A percentile compares a stretch with the other conserved stretches of the same genome.
Evolutionary conservation across 2,888 invertebrate species (phyloP).

Genomic region (Drosophila paucipuncta): DNA sequence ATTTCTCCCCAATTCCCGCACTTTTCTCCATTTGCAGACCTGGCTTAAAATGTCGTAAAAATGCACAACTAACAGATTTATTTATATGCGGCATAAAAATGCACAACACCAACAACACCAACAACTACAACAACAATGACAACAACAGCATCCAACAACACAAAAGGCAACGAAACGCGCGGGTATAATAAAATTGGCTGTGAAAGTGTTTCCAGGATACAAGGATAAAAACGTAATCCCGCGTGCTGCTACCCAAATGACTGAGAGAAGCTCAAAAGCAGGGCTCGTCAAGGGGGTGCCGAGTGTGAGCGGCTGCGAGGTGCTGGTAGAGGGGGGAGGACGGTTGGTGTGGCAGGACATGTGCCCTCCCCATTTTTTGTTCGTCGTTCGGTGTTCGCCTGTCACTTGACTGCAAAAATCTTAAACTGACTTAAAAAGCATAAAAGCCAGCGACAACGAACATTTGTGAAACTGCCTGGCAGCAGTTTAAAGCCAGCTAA

Average conservation of each 20-base stretch:
- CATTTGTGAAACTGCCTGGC: slow-evolving; percentile 63
- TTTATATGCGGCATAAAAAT: slow-evolving; percentile 80
- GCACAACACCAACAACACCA: slow-evolving; percentile 56
- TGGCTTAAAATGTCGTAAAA: slow-evolving; percentile 78
- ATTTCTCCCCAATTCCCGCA: background rate
- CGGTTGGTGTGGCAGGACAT: slow-evolving; percentile 24
- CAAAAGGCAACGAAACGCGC: slow-evolving; percentile 58
- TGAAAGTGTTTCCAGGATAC: slow-evolving; percentile 77
- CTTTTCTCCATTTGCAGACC: slow-evolving; percentile 34
- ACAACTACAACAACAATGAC: slow-evolving; percentile 17
- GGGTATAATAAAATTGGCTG: slow-evolving; percentile 78
- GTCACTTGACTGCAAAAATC: slow-evolving; percentile 69
- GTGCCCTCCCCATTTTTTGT: slow-evolving; percentile 30
- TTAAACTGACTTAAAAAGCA: slow-evolving; percentile 78
- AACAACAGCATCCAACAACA: slow-evolving; percentile 19
- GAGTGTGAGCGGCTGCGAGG: background rate
- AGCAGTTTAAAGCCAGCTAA: slow-evolving; percentile 62
- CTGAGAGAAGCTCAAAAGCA: slow-evolving; percentile 43
- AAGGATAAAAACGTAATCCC: slow-evolving; percentile 77
- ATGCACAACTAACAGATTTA: slow-evolving; percentile 81
- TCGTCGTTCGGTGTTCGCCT: slow-evolving; percentile 37
- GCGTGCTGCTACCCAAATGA: slow-evolving; percentile 70
- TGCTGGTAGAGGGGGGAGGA: too few relatives aligned
- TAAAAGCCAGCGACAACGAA: slow-evolving; percentile 55
- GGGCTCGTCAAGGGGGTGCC: background rate